Evolutionary conservation across 2,113 vertebrate species (phyloP), one percentile per base, ranked within the genome.

Genomic region (Saimiri boliviensis): DNA sequence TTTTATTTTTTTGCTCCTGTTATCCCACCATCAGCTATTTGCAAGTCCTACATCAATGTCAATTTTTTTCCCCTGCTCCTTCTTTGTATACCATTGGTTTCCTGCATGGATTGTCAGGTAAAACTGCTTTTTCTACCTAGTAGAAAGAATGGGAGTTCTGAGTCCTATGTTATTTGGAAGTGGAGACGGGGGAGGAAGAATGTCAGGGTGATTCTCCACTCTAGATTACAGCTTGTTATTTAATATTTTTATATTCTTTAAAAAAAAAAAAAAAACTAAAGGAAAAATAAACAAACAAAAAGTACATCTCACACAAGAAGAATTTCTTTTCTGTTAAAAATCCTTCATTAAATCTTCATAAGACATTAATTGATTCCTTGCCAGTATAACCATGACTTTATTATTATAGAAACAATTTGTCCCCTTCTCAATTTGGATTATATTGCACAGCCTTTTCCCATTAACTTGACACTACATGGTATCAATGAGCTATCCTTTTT

Each of bases 191-290:
- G 23, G 52, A 86, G 32, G 81, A 97, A 92, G 19, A 60, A 83
- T 89, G 21, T 97, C 63, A 96, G 86, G 30, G 21, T 93, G 89
- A 94, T 94, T 45, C 35, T 97, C 45, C 27, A 95, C 3, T 89
- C 54, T 54, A 10, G 19, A n/a, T 83, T 92, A 70, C 19, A 83
- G 80, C 79, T 32, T 96, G 80, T 14, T 79, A n/a, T 70, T 83
- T 76, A 74, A 82, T 94, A 93, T 82, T 97, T 96, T 96, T 91
- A 85, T 82, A 73, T 91, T 91, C 30, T 93, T 96, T n/a, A n/a
- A n/a, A 20, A 19, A 27, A 88, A 84, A 49, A 84, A 49, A 49
- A 19, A 58, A 95, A 49, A 21, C 60, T 63, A 63, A 63, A 63
- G 21, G 12, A 63, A 96, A 95, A 83, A 66, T 76, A 35, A 90